Conservation (phyloP, 2,888 invertebrate genomes). For the Metacarcinus magister region DNA sequence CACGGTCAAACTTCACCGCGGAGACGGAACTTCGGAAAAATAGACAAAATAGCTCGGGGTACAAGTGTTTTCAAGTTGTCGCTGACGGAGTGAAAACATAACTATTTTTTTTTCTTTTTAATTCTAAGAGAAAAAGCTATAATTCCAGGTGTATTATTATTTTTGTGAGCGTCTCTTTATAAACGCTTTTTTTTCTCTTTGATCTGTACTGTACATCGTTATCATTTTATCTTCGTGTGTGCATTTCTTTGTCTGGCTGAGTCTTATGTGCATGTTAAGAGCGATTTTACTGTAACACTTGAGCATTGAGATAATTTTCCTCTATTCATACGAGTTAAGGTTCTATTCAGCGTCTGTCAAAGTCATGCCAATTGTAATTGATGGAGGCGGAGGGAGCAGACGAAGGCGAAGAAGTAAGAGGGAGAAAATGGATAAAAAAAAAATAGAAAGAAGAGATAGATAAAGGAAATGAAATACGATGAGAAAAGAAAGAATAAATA, state of each 20-base stretch:
- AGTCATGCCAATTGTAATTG: not conserved
- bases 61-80: not conserved
- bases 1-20: conserved; percentile 10
- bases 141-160: too few species aligned
- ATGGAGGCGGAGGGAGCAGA: not conserved
- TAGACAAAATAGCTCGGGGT: not conserved
- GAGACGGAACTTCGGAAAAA: not conserved
- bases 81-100: not conserved
- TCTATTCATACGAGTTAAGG: conserved; percentile 13
- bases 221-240: too few species aligned
- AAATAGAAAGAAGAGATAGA: not conserved
- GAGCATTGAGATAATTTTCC: not conserved
- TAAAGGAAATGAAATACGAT: not conserved
- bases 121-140: not conserved
- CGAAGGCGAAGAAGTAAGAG: not conserved
- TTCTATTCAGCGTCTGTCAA: not conserved
- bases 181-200: too few species aligned
- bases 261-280: not conserved
- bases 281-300: not conserved
- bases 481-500: not conserved
- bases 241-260: too few species aligned
- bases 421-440: not conserved
- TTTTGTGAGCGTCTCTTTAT: too few species aligned
- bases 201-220: too few species aligned
- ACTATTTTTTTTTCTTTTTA: not conserved